These are phyloP conservation scores for Plectus sambesii DNA, from an alignment of 1,140 invertebrate genomes.

Conservation along the genomic window DNA sequence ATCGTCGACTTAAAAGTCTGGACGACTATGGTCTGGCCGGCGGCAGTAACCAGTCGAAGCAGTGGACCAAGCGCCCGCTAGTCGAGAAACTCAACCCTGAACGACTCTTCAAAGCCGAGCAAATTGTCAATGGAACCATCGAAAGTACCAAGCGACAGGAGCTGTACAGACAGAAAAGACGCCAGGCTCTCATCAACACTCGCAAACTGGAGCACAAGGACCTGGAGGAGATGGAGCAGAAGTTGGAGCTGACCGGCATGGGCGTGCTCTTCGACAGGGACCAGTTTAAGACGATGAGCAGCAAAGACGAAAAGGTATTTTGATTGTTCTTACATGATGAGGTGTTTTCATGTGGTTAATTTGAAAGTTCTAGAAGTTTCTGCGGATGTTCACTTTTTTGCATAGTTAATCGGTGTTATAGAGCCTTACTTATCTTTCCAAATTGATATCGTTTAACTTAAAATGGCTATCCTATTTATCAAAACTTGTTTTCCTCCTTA, in stretches of 20 bases:
- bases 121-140: constrained; percentile 14
- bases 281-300: constrained; percentile 14
- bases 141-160: constrained; percentile 15
- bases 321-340: no score
- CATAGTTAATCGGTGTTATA: no score
- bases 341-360: no score
- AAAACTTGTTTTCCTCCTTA: no score
- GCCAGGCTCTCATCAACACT: constrained; percentile 5
- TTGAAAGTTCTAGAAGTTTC: no score
- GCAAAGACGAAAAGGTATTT: constrained; percentile 19
- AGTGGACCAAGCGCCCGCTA: constrained; percentile 12
- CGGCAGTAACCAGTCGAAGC: constrained; percentile 9
- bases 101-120: constrained; percentile 13
- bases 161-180: neutral
- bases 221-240: constrained; percentile 22
- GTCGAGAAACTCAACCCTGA: constrained; percentile 17
- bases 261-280: constrained; percentile 3
- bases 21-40: neutral
- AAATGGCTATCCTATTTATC: no score
- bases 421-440: no score
- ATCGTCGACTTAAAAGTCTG: neutral
- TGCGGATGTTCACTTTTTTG: no score
- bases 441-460: no score
- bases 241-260: constrained; percentile 13
- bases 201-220: constrained; percentile 7